Base-by-base conservation (phyloP, 1,140 invertebrate species). In the Ceratina calcarata region DNA sequence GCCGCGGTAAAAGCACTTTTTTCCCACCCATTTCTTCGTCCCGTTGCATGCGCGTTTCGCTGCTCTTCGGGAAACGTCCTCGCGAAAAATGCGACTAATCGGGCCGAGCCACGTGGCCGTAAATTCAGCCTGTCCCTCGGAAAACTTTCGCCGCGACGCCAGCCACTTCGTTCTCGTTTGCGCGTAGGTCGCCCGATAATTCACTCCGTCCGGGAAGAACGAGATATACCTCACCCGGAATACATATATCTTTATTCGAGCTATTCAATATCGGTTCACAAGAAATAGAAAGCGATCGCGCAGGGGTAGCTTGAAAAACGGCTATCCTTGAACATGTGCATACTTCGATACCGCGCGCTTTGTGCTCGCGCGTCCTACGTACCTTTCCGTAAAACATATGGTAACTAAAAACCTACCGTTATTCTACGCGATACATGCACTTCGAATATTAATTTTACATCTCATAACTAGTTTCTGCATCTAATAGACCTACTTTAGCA, bases 1-100 rank as follows among this genome's bases (percentile, higher is more conserved):
- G 37, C 37, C 68, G 20, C n/a, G n/a, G 49, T 64, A 71, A 78
- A 78, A 55, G 27, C 58, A 51, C 20, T 37, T 53, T 72, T 55
- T 64, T 18, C n/a, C 24, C 32, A 53, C 32, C 6, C 8, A 20
- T 53, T 20, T 45, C 16, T 7, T 3, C 3, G 27, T 32, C 27
- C 27, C 27, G 2, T 0, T n/a, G 57, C 57, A 32, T 61, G 51
- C 18, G 16, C 51, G 51, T 77, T 53, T 57, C 3, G n/a, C 64
- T 64, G 60, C n/a, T 53, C 22, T 32, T 32, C 3, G 16, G 49
- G 12, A 32, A 20, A 18, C 3, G 32, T 53, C 24, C 37, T 27
- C 13, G 49, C 24, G 71, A 55, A 55, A 61, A 74, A 53, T 53
- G 45, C 61, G 60, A 53, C 45, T 55, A 37, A 65, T 74, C 72